Evolutionary conservation across 2,888 invertebrate species (phyloP).

Genomic region (Nomada ruficornis): DNA sequence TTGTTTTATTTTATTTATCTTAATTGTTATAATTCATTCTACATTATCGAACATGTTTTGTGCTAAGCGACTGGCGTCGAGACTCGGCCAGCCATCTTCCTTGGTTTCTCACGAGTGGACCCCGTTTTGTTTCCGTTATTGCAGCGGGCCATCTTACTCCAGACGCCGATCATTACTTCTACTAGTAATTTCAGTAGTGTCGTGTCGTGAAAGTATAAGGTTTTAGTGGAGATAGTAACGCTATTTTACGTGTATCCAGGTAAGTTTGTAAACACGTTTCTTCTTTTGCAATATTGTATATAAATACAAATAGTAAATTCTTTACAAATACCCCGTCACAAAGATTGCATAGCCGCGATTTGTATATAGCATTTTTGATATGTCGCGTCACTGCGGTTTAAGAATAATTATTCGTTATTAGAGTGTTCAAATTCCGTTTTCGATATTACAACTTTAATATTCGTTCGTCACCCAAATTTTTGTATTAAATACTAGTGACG

Average conservation of each 20-base stretch:
- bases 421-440: neutral
- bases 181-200: slow-evolving; percentile 64
- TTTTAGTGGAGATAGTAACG: slow-evolving; percentile 39
- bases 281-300: slow-evolving; percentile 24
- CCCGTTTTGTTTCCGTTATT: slow-evolving; percentile 80
- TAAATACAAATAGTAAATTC: slow-evolving; percentile 39
- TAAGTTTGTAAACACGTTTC: slow-evolving; percentile 56
- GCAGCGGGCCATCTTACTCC: slow-evolving; percentile 71
- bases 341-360: slow-evolving; percentile 13
- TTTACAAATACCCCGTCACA: slow-evolving; percentile 47
- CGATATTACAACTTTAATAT: neutral
- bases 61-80: slow-evolving; percentile 65
- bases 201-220: slow-evolving; percentile 52
- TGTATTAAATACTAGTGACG: slow-evolving; percentile 20
- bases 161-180: slow-evolving; percentile 76
- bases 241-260: slow-evolving; percentile 60
- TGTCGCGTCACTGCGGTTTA: slow-evolving; percentile 12
- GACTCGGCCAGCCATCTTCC: slow-evolving; percentile 54
- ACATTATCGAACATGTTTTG: neutral
- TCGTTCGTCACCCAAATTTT: neutral
- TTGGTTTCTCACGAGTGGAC: slow-evolving; percentile 64
- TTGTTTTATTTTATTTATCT: slow-evolving; percentile 10
- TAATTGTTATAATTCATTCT: neutral
- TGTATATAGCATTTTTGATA: slow-evolving; percentile 3
- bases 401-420: slow-evolving; percentile 1